Evolutionary conservation across 2,113 vertebrate species (phyloP).

Genomic region (Cryptomyrus ogoouensis): DNA sequence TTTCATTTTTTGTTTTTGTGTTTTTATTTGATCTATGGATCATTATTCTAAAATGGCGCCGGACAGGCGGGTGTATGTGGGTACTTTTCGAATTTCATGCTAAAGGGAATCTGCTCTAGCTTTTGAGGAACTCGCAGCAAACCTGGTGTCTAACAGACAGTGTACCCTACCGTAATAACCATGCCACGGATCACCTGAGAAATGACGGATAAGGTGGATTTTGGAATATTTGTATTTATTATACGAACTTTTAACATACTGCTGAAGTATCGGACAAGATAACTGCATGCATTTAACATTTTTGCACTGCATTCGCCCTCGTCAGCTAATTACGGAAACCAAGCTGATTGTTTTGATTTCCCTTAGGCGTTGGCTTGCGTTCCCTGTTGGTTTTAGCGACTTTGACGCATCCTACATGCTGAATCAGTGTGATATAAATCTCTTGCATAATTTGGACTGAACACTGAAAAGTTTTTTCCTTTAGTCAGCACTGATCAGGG

Average conservation of each 20-base stretch:
- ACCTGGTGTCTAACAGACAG: not conserved
- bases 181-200: not conserved
- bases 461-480: not conserved
- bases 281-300: not conserved
- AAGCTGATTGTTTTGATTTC: not conserved
- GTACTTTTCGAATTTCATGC: no score
- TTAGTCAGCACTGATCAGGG: not conserved
- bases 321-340: not conserved
- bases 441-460: not conserved
- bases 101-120: no score
- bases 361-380: not conserved
- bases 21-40: no score
- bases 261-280: not conserved
- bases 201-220: not conserved
- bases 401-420: not conserved
- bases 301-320: not conserved
- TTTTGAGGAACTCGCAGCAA: not conserved
- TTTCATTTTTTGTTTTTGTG: constrained; percentile 43
- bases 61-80: no score
- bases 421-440: not conserved
- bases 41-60: no score
- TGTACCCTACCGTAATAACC: not conserved
- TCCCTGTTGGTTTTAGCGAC: not conserved
- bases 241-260: not conserved
- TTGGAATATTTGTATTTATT: not conserved